phyloP scores from a whole-genome alignment of 1,140 invertebrate genomes.

The Orius laevigatus region DNA sequence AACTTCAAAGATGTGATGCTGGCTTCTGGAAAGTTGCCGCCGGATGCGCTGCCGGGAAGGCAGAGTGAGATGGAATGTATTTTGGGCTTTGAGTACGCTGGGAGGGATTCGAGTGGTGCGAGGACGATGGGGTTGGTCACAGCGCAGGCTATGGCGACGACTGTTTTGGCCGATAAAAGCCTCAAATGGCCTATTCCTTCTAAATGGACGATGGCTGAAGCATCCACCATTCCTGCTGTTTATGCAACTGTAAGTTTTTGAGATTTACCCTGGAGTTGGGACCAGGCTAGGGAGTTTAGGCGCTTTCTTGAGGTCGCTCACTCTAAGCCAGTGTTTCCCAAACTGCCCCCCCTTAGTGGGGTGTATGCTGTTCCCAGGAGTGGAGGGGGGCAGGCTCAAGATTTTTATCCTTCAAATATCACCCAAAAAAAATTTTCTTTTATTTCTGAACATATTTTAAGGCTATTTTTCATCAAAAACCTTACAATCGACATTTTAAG shows the following conservation, averaged over 20 bases:
- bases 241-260: conserved; percentile 59
- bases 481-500: too few relatives aligned
- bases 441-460: too few relatives aligned
- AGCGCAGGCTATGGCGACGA: conserved; percentile 76
- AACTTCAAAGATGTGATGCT: conserved; percentile 96
- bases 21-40: conserved; percentile 81
- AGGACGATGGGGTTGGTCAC: conserved; percentile 88
- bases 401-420: too few relatives aligned
- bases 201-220: conserved; percentile 77
- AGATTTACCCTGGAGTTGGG: not conserved
- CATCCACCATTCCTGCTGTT: conserved; percentile 87
- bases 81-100: conserved; percentile 86
- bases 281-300: too few relatives aligned
- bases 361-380: too few relatives aligned
- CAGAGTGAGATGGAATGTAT: conserved; percentile 63
- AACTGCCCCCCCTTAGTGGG: too few relatives aligned
- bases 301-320: not conserved
- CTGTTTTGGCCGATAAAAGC: conserved; percentile 59
- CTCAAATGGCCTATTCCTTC: conserved; percentile 86
- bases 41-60: conserved; percentile 78
- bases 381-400: too few relatives aligned
- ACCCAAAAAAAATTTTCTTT: too few relatives aligned
- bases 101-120: conserved; percentile 50
- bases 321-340: not conserved
- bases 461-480: too few relatives aligned